Percentiles rank a stretch among this genome's conserved stretches.
These are phyloP conservation scores for Drosophila parthenogenetica DNA, from an alignment of 2,888 invertebrate genomes.

Conservation along the genomic window DNA sequence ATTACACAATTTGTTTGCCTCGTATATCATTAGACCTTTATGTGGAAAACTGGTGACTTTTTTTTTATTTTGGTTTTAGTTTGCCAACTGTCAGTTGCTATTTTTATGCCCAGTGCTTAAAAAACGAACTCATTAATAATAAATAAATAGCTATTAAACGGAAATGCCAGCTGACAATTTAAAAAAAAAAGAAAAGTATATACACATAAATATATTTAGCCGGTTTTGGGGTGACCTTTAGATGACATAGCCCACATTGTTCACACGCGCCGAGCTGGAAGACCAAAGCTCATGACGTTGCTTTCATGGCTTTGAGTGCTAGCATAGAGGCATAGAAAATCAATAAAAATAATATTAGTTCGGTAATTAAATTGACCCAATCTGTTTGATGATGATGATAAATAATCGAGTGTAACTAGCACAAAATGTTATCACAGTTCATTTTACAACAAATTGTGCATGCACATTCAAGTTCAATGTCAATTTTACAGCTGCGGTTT, in stretches of 20 bases:
- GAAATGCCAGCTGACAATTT: slow-evolving; percentile 48
- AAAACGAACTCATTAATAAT: slow-evolving; percentile 46
- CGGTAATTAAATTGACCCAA: slow-evolving; percentile 19
- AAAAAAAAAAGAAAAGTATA: background rate
- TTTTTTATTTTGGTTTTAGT: slow-evolving; percentile 3
- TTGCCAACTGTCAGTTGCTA: slow-evolving; percentile 32
- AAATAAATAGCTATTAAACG: slow-evolving; percentile 29
- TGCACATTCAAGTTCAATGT: slow-evolving; percentile 69
- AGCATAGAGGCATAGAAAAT: slow-evolving; percentile 33
- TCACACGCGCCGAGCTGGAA: slow-evolving; percentile 62
- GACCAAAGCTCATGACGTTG: slow-evolving; percentile 58
- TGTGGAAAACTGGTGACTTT: background rate
- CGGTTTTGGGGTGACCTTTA: slow-evolving; percentile 67
- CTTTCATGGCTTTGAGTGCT: slow-evolving; percentile 3
- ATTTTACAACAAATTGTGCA: slow-evolving; percentile 17
- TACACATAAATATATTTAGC: slow-evolving; percentile 2
- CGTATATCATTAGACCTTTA: slow-evolving; percentile 23
- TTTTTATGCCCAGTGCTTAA: slow-evolving; percentile 28
- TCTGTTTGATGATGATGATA: slow-evolving; percentile 4
- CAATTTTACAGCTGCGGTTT: slow-evolving; percentile 49
- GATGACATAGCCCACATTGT: slow-evolving; percentile 63
- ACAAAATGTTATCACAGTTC: slow-evolving; percentile 4
- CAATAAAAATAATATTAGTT: slow-evolving; percentile 27
- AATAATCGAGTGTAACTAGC: background rate
- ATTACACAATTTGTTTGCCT: background rate